Conservation (phyloP, 2,888 invertebrate genomes). For the Tricholauxania praeusta region DNA sequence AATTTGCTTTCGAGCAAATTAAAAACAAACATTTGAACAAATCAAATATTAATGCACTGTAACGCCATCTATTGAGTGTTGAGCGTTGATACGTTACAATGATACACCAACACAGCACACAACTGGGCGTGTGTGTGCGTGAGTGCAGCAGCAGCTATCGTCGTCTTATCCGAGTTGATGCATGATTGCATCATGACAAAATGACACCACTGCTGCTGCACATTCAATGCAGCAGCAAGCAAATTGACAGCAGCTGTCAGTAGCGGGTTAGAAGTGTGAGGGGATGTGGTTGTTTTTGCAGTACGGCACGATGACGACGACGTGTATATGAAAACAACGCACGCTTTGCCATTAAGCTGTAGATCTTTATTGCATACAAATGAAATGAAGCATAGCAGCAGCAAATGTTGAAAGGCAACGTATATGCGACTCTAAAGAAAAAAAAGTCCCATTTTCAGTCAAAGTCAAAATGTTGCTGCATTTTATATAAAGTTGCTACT, state of each 20-base stretch:
- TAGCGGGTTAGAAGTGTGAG: neutral
- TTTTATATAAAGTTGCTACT: too few relatives aligned
- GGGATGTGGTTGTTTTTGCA: neutral
- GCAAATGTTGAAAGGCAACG: neutral
- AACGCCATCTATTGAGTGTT: slow-evolving; percentile 44
- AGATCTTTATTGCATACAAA: slow-evolving; percentile 41
- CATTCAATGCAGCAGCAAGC: neutral
- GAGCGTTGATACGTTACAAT: neutral
- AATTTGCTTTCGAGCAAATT: slow-evolving; percentile 44
- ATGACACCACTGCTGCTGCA: slow-evolving; percentile 2
- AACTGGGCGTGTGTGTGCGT: neutral
- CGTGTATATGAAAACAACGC: slow-evolving; percentile 16
- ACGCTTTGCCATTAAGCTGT: slow-evolving; percentile 36
- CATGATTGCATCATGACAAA: slow-evolving; percentile 23
- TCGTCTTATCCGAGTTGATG: slow-evolving; percentile 20
- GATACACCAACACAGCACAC: neutral
- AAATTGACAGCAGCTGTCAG: neutral
- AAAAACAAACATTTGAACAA: slow-evolving; percentile 49
- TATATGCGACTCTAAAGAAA: too few relatives aligned
- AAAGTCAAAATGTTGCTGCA: too few relatives aligned
- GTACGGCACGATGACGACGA: neutral
- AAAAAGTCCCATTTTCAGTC: too few relatives aligned
- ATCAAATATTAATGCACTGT: slow-evolving; percentile 60
- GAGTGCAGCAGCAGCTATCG: neutral
- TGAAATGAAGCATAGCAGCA: slow-evolving; percentile 29